Percentiles rank a stretch among this genome's conserved stretches.
Evolutionary conservation across 2,888 invertebrate genomes (phyloP).

Genomic region (Conus canariensis): DNA sequence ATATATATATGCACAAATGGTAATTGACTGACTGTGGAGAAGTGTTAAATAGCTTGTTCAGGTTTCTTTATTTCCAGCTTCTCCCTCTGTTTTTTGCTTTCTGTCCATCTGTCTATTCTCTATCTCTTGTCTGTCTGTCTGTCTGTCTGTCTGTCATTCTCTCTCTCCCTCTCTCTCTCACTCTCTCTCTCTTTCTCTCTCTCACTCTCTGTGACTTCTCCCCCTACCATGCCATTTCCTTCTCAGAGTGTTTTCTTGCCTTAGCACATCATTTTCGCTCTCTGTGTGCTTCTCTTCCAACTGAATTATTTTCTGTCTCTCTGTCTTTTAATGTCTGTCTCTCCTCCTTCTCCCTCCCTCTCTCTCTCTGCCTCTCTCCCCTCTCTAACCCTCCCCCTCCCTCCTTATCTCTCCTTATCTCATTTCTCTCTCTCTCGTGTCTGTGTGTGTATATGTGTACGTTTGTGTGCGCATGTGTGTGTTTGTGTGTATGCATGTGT

Average conservation of each 20-base stretch:
- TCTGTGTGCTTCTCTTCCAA: neutral
- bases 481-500: no score
- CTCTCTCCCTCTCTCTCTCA: constrained; percentile 11
- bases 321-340: neutral
- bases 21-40: no score
- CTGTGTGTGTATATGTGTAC: neutral
- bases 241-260: neutral
- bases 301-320: neutral
- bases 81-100: neutral
- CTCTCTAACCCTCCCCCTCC: neutral
- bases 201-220: neutral
- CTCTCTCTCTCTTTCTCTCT: constrained; percentile 22
- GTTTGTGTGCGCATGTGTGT: neutral
- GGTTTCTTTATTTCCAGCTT: no score
- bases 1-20: no score
- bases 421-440: neutral
- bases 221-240: neutral
- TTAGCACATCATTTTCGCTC: neutral
- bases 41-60: no score
- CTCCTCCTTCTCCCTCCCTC: neutral
- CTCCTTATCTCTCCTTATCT: neutral
- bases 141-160: constrained; percentile 29
- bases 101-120: neutral
- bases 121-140: neutral
- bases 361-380: neutral